Evolutionary conservation across 1,140 invertebrate genomes (phyloP), one percentile per base, ranked within the genome.

Genomic region (Nasonia vitripennis): DNA sequence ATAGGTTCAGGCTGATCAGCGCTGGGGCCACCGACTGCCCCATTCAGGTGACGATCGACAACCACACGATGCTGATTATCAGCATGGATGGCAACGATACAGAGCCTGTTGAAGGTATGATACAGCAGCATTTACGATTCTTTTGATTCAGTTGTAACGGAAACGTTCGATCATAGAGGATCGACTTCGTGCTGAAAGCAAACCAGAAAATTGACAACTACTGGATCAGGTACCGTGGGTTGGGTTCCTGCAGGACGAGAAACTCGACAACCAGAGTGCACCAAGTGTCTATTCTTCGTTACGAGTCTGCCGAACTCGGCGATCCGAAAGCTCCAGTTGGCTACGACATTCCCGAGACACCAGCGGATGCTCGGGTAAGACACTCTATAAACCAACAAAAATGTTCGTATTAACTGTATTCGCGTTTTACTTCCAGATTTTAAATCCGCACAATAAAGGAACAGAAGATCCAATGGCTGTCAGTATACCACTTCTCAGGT

Each of bases 241-340:
- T 31, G 2, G 95, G 97, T 98, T 89, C 98, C 97, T 89, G 96
- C 96, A 88, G 95, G 96, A 96, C 95, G 81, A 55, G 12, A 20
- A 55, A 55, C 51, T 55, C 17, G 12, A 14, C 51, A 55, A 5
- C 17, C 12, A 17, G 51, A 55, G 97, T 96, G 27, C 95, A 96
- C 90, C 97, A 98, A 94, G 95, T 96, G 11, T 97, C 96, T 9
- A 95, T 98, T 73, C 91, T 98, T 10, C 95, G 96, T 79, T 98
- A 98, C 89, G 94, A 96, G 81, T 96, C 95, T 1, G 95, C 96
- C 0, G 81, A 88, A 12, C 88, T 94, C 17, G 85, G 88, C 5
- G 94, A 96, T 85, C 96, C 96, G 91, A 93, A 55, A 93, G 14
- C 2, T 10, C 37, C 73, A 2, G 41, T 77, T 27, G 74, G 74